Base-by-base conservation (phyloP, 2,888 invertebrate species). In the Pogonocherus hispidulus region DNA sequence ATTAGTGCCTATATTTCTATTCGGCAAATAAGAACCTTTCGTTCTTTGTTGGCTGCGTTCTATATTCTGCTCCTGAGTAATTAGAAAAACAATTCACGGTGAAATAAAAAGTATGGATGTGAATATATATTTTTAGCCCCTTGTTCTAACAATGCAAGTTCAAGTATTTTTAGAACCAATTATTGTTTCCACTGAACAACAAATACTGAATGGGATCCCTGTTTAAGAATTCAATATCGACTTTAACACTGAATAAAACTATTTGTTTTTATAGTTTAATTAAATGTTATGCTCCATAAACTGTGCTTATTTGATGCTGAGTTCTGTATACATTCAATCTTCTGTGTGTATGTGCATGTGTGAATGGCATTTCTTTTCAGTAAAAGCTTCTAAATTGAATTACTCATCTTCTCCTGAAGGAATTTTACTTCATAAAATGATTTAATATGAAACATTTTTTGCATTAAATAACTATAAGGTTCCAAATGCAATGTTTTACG, bases 221-320 rank as follows among this genome's bases (percentile, higher is more conserved):
- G 37, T 51, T 37, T 35, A 11, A 37, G 49, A 22, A 49, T 47
- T 32, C 27, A 41, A 59, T 18, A 41, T 23, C 20, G 35, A 49
- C 18, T 18, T 46, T 35, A 11, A n/a, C 18, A 19, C 14, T 59
- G 57, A 57, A 57, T 46, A n/a, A 18, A 41, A 18, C 20, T 46
- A 20, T 47, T 59, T 59, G 32, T 59, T 59, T 59, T 59, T 59
- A 19, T 59, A 59, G 47, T 59, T 59, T 59, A 47, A 59, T 59
- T 59, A 47, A 47, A 59, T n/a, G 23, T 59, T 47, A 59, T 18
- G n/a, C 16, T 9, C 54, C 59, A 59, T 59, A 59, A 59, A 59
- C 27, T 20, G 11, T 11, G 46, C n/a, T 27, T 47, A 18, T 59
- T 59, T 59, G n/a, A 5, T 41, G 41, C 8, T 32, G 9, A 32